Evolutionary conservation across 2,113 vertebrate species (phyloP), one percentile per base, ranked within the genome.

Genomic region (Accipiter virgatus): DNA sequence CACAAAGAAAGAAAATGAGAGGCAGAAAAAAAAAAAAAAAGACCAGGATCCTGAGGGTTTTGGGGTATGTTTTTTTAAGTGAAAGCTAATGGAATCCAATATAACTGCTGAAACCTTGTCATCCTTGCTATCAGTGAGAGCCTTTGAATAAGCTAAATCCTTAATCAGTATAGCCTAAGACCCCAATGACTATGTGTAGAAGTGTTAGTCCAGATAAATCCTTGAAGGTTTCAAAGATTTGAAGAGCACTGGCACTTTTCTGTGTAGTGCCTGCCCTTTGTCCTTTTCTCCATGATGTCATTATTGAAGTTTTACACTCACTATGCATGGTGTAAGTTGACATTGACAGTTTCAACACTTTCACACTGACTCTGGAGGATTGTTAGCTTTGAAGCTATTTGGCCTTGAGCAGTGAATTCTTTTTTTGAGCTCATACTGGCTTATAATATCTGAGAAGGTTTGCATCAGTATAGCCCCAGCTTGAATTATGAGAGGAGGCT

Each of bases 301-400:
- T 99, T 98, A 99, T 99, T 98, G 98, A 99, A 99, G 99, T 98
- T 98, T 98, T 98, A 98, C 98, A 98, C 98, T 98, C 98, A 96
- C 98, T 98, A 98, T 96, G 98, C 98, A 84, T 96, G 97, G 98
- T 98, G 98, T 98, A 98, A 99, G 99, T 99, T 99, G 98, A 99
- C 98, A 99, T 98, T 99, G 99, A 99, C 99, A 99, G 99, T 98
- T 99, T 99, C 97, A 99, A 98, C 98, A 98, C 98, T 99, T 98
- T 98, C 98, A 98, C 97, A 97, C 98, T 90, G 98, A 98, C 99
- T 99, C 99, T 97, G 95, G 99, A 99, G 99, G 98, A 99, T 99
- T 98, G 98, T 98, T 98, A 98, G 98, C 99, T 99, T 99, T 99
- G 99, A 99, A 99, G 99, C 98, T 99, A 98, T 99, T 98, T 99